Evolutionary conservation across 2,113 vertebrate genomes (phyloP), one percentile per base, ranked within the genome.

Genomic region (Aythya baeri): DNA sequence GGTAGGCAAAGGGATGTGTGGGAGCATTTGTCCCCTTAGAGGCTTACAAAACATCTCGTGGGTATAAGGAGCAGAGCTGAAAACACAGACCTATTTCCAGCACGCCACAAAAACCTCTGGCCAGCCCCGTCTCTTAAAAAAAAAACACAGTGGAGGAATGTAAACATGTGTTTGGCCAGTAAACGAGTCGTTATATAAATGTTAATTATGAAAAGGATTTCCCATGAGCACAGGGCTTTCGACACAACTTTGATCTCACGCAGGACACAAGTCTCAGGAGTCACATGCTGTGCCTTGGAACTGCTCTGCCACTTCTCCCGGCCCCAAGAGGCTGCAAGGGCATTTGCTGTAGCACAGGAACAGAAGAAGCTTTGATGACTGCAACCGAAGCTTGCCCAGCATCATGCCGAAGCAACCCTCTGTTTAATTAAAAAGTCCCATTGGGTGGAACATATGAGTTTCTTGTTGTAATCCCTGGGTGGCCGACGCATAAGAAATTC

Each of bases 171-270:
- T 90, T 94, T 93, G 90, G 90, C 92, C 71, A 7, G 4, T 25
- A 55, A 94, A 89, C 22, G 63, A 92, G 50, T 78, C 0, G 1
- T 93, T 96, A 89, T 58, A 84, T 89, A 94, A 96, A 94, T 82
- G 74, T 68, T 92, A 95, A 87, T 97, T 92, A 83, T 73, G 74
- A 76, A 88, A 55, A 94, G 38, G 36, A 87, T 92, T 96, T 96
- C 83, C 86, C 84, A 76, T 72, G 86, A 75, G 36, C 75, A 54
- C n/a, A 49, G 31, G 36, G 27, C 73, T 92, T 96, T 89, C 94
- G 88, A 86, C 44, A 93, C 54, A 72, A 79, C 80, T 93, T 94
- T 92, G 91, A 93, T 96, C 77, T 68, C 67, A 61, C 43, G 68
- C 62, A 92, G 65, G 70, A 83, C 70, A 66, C 57, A 68, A 88